Evolutionary conservation across 2,113 vertebrate genomes (phyloP).

Genomic region (Catagonus wagneri): DNA sequence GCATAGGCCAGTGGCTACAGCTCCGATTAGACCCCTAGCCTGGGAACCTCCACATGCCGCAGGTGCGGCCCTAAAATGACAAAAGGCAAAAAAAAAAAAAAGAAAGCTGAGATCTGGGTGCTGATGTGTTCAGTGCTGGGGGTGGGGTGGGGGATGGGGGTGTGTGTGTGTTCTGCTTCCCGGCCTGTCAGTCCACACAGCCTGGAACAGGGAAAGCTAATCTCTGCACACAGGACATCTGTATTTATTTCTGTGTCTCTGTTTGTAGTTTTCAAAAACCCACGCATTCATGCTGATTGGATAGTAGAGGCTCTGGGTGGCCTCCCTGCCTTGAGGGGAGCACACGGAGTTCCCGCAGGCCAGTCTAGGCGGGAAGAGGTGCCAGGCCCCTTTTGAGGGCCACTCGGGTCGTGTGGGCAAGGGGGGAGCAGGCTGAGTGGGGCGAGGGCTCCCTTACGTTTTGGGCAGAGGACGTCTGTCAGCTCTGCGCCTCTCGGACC

Average conservation of each 20-base stretch:
- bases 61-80: too few species aligned
- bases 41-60: too few species aligned
- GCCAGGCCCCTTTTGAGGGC: not conserved
- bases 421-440: not conserved
- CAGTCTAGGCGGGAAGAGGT: not conserved
- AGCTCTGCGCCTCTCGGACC: fast-evolving
- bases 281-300: not conserved
- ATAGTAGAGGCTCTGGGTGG: not conserved
- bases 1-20: too few species aligned
- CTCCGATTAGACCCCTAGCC: too few species aligned
- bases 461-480: not conserved
- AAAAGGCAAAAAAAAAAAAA: too few species aligned
- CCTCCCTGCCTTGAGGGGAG: too few species aligned
- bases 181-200: not conserved
- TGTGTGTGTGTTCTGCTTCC: not conserved
- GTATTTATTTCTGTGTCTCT: not conserved
- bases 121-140: too few species aligned
- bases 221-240: fast-evolving
- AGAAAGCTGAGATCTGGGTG: too few species aligned
- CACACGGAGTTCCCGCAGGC: not conserved
- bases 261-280: not conserved
- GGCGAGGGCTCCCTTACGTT: not conserved
- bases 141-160: too few species aligned
- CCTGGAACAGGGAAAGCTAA: not conserved
- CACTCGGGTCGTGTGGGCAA: not conserved